Conservation (phyloP, 1,140 invertebrate species). For the Asbolus verrucosus region DNA sequence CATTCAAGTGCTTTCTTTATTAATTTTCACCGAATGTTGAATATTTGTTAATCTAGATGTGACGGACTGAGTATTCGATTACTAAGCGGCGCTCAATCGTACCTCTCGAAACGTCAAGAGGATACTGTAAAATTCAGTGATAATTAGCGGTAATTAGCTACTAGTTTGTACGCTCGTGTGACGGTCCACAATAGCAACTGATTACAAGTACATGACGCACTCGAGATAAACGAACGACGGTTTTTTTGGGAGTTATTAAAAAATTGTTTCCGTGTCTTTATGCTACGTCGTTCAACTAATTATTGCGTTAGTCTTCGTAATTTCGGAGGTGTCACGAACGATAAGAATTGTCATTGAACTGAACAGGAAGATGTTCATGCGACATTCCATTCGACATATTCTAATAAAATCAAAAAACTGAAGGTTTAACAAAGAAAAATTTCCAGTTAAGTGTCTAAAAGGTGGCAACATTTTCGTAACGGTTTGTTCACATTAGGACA, state of each 20-base stretch:
- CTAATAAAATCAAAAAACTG: too few species aligned
- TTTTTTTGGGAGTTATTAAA: conserved; percentile 9
- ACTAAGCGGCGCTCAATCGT: background rate
- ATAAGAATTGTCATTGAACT: background rate
- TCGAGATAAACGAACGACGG: background rate
- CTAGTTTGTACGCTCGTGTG: conserved; percentile 15
- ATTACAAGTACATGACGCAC: conserved; percentile 7
- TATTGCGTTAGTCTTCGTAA: background rate
- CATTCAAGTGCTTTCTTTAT: background rate
- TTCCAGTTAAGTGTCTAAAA: too few species aligned
- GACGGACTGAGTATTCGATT: background rate
- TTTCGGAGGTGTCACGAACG: background rate
- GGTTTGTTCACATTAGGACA: too few species aligned
- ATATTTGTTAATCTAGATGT: background rate
- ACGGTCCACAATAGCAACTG: conserved; percentile 10
- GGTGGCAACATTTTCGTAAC: too few species aligned
- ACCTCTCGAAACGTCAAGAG: background rate
- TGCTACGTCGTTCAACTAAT: conserved; percentile 21
- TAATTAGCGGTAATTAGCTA: conserved; percentile 22
- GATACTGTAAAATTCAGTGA: background rate
- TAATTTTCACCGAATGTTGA: conserved; percentile 10
- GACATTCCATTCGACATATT: too few species aligned
- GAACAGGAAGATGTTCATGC: too few species aligned
- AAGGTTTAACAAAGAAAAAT: too few species aligned
- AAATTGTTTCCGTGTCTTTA: conserved; percentile 24